Evolutionary conservation across 2,888 invertebrate species (phyloP), one percentile per base, ranked within the genome.

Genomic region (Hyposoter didymator): DNA sequence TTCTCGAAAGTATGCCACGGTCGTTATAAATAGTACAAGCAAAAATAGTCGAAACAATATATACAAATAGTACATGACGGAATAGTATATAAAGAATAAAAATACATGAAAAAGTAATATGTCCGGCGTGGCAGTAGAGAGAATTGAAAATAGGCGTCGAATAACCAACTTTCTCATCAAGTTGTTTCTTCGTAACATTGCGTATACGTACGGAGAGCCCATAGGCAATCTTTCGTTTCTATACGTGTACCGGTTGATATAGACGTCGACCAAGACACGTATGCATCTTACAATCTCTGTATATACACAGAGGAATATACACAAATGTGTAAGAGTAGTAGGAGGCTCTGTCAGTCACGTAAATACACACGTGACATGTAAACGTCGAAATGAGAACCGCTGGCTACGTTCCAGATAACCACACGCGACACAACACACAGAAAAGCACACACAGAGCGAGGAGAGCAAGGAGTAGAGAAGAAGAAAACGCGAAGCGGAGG

Each of bases 361-460:
- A 87, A 83, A 84, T 84, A 87, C 87, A 88, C 89, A 90, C 90
- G 90, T 90, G 90, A 90, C 90, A 88, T 66, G 85, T 43, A 74
- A 78, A 72, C 84, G 84, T 52, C 78, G 66, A 72, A 80, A 85
- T 90, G 90, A 90, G 90, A 89, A 90, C 90, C 90, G 64, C 90
- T 90, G 90, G 84, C 87, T 85, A 87, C 86, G 88, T 90, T 88
- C 88, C 88, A 88, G 88, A 88, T 88, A 88, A 84, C 78, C 75
- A 81, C 81, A 59, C 59, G 59, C 59, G 59, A 59, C 72, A 66
- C 78, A 69, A 73, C 74, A 62, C 59, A 66, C 64, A 62, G 39
- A 39, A 39, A 39, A 39, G 32, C 47, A 66, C 66, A 66, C 19
- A 32, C 10, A 28, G 12, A 52, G 17, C 59, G 12, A 43, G 43